Conservation (phyloP, 1,140 invertebrate species). For the Zaprionus gabonicus region DNA sequence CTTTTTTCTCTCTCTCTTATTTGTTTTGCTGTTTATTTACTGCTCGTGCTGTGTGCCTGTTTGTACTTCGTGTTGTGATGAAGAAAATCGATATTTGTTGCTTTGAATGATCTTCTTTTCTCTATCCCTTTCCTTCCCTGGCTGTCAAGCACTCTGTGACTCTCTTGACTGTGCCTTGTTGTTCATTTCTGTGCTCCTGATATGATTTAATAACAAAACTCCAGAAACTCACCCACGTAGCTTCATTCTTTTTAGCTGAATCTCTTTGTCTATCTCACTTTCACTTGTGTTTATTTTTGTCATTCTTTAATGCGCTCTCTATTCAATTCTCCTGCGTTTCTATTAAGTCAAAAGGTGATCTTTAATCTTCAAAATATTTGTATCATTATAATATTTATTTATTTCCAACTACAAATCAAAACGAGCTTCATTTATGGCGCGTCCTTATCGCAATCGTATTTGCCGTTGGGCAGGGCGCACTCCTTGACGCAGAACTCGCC, state of each 20-base stretch:
- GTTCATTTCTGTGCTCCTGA: background rate
- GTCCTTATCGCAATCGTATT: slow-evolving; percentile 44
- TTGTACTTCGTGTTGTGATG: no score
- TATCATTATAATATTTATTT: background rate
- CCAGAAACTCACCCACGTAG: background rate
- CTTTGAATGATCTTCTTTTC: no score
- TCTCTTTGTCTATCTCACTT: background rate
- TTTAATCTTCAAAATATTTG: background rate
- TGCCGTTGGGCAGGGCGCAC: slow-evolving; percentile 34
- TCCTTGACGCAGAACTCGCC: slow-evolving; percentile 61
- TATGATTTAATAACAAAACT: background rate
- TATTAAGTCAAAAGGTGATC: background rate
- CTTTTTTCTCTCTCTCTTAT: no score
- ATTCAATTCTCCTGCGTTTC: background rate
- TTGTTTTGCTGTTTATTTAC: no score
- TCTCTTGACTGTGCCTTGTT: background rate
- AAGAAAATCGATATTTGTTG: no score
- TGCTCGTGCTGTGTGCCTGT: no score
- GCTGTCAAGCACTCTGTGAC: no score
- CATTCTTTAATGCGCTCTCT: background rate
- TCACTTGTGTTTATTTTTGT: no score
- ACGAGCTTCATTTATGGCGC: slow-evolving; percentile 1
- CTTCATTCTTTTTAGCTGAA: background rate
- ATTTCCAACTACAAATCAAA: background rate
- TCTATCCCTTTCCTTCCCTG: background rate